Conservation (phyloP, 2,888 invertebrate genomes). For the Allygus modestus region DNA sequence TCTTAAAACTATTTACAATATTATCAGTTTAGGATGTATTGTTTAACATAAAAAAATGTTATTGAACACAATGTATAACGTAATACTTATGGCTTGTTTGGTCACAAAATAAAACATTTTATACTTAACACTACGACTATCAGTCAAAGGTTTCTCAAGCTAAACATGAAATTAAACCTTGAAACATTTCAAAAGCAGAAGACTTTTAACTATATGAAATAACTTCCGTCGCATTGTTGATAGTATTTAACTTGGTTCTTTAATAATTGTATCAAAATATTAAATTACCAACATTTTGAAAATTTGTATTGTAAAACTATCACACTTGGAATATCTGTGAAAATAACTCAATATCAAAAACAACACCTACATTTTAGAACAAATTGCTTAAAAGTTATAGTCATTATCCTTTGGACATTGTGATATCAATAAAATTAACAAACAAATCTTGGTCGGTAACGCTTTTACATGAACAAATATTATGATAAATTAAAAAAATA, state of each 20-base stretch:
- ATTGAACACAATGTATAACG: not conserved
- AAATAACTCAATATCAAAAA: not conserved
- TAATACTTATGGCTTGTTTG: constrained; percentile 12
- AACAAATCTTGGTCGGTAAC: too few species aligned
- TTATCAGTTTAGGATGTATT: not conserved
- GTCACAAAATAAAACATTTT: too few species aligned
- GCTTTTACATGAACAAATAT: too few species aligned
- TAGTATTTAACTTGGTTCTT: not conserved
- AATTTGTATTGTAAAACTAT: too few species aligned
- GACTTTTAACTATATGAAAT: not conserved
- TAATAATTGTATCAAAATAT: constrained; percentile 1
- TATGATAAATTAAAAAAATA: too few species aligned
- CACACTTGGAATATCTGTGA: constrained; percentile 1
- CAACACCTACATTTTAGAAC: not conserved
- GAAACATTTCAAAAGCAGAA: not conserved
- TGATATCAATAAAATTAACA: too few species aligned
- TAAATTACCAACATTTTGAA: too few species aligned
- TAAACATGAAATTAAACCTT: not conserved
- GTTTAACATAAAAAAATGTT: not conserved
- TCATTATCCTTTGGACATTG: too few species aligned
- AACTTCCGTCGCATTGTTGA: not conserved
- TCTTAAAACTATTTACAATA: not conserved
- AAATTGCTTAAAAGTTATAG: too few species aligned
- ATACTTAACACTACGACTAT: not conserved
- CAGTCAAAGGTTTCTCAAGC: not conserved